phyloP scores from a whole-genome alignment of 2,888 invertebrate species.

The Pegoplata infirma region DNA sequence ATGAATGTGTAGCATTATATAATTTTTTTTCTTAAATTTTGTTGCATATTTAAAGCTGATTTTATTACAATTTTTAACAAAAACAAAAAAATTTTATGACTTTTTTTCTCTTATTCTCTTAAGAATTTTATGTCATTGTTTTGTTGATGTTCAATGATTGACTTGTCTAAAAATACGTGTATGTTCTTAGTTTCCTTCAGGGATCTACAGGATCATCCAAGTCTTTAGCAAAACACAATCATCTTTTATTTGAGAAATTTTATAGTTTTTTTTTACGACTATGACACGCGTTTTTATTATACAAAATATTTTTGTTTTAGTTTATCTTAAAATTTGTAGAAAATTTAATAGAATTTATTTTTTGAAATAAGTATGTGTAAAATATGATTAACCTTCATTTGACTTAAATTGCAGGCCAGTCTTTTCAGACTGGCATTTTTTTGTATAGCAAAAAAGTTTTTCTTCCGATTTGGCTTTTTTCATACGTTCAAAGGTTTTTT shows the following conservation, averaged over 20 bases:
- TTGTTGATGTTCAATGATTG: conserved; percentile 28
- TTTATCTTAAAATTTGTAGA: background rate
- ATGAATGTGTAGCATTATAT: background rate
- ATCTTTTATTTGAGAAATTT: conserved; percentile 1
- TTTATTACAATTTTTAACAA: conserved; percentile 6
- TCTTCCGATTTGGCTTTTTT: no score
- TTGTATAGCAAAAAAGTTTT: no score
- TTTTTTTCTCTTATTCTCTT: background rate
- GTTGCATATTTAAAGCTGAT: conserved; percentile 31
- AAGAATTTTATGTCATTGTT: conserved; percentile 1
- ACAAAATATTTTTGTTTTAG: background rate
- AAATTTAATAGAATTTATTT: background rate
- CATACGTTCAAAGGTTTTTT: no score
- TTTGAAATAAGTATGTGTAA: background rate
- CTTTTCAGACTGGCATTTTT: no score
- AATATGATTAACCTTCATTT: background rate
- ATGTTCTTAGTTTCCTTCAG: background rate
- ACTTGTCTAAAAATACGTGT: background rate
- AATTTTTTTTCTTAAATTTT: background rate
- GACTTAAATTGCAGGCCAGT: background rate
- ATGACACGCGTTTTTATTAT: conserved; percentile 22
- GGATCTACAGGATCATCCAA: background rate
- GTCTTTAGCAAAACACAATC: conserved; percentile 2
- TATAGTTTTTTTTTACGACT: conserved; percentile 20
- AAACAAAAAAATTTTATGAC: conserved; percentile 3